These are phyloP conservation scores for Leuctra nigra DNA, from an alignment of 2,888 invertebrate species.

Conservation along the genomic window DNA sequence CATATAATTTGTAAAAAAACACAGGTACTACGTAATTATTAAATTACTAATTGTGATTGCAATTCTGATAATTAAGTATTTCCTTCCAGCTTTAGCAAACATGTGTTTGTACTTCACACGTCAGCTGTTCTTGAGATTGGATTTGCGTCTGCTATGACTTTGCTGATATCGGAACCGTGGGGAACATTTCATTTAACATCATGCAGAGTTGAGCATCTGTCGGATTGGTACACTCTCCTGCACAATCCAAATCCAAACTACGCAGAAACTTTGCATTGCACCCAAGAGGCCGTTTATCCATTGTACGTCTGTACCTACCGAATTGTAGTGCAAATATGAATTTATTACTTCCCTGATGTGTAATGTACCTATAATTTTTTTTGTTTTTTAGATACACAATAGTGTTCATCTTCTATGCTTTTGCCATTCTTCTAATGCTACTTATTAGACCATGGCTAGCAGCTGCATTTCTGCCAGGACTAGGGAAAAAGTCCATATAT, in stretches of 20 bases:
- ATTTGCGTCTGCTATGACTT: constrained; percentile 65
- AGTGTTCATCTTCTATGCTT: constrained; percentile 82
- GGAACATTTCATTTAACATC: constrained; percentile 70
- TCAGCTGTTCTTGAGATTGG: constrained; percentile 79
- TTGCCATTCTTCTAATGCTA: constrained; percentile 73
- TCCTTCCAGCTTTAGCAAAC: constrained; percentile 57
- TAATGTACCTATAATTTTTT: neutral
- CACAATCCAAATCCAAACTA: constrained; percentile 93
- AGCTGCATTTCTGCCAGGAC: constrained; percentile 55
- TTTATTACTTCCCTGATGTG: neutral
- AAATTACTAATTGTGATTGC: neutral
- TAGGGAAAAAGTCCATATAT: constrained; percentile 77
- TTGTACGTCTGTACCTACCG: constrained; percentile 57
- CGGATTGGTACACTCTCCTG: constrained; percentile 96
- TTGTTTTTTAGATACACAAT: constrained; percentile 72
- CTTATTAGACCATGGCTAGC: constrained; percentile 69
- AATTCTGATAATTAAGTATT: neutral
- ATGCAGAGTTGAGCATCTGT: constrained; percentile 70
- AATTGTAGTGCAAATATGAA: neutral
- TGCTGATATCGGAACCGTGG: constrained; percentile 75
- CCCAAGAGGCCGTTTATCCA: constrained; percentile 97
- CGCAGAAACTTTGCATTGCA: constrained; percentile 81
- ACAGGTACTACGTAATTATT: neutral
- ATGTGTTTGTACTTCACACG: constrained; percentile 67
- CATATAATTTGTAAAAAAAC: neutral